These are phyloP conservation scores for Micrasema longulum DNA, from an alignment of 1,140 invertebrate species.

Conservation along the genomic window DNA sequence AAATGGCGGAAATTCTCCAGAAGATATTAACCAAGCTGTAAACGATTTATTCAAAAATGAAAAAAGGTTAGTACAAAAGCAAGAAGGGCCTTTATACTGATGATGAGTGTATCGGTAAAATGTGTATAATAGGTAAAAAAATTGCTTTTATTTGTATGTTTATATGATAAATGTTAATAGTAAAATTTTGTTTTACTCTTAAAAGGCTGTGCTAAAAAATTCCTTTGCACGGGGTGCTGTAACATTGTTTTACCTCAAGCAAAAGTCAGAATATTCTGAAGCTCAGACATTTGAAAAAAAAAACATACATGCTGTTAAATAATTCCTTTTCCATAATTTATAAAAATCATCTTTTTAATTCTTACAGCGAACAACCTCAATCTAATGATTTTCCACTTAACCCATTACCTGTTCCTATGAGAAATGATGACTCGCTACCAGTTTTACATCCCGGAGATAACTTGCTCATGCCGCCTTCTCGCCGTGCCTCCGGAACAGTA, in stretches of 20 bases:
- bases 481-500: slow-evolving; percentile 64
- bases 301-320: no score
- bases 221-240: no score
- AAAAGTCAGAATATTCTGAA: no score
- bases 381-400: slow-evolving; percentile 40
- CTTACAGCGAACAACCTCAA: slow-evolving; percentile 54
- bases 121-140: neutral
- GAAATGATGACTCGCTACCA: slow-evolving; percentile 57
- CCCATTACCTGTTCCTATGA: slow-evolving; percentile 42
- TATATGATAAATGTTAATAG: neutral
- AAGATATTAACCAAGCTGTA: slow-evolving; percentile 13
- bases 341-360: neutral
- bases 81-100: no score
- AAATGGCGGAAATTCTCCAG: slow-evolving; percentile 1
- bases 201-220: no score
- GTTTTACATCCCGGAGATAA: slow-evolving; percentile 69
- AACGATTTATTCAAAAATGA: neutral
- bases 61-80: neutral
- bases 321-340: neutral
- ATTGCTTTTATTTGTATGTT: no score
- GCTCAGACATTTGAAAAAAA: no score
- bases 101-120: no score
- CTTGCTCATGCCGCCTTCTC: slow-evolving; percentile 65
- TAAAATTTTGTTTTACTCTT: neutral
- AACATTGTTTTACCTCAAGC: no score